Base-by-base conservation (phyloP, 2,797 vertebrate genomes). In the Tenualosa ilisha region DNA sequence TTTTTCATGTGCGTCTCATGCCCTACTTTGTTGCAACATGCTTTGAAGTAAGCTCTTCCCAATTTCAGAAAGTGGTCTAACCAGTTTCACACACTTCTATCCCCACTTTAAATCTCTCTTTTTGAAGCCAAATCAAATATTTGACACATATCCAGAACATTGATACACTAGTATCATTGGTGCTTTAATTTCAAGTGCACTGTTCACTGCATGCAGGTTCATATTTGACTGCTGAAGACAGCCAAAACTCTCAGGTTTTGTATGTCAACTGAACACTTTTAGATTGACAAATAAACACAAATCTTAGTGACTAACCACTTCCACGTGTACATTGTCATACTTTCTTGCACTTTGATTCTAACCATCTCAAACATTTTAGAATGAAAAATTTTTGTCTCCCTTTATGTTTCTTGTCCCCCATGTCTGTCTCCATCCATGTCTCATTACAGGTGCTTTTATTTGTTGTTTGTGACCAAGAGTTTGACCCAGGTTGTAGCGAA, bases 11-110 rank as follows among this genome's bases (percentile, higher is more conserved):
- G 40, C 20, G 72, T 79, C 37, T 79, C 17, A 40, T 22, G 72
- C 37, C 72, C 72, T 79, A 79, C 72, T 79, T 79, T 46, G 72
- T 79, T 46, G 17, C 40, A 79, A 79, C 72, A 79, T 5, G 72
- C 72, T 79, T 79, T 79, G 72, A 79, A 46, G 72, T 43, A 79
- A 37, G 37, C 40, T 79, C 72, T 79, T 43, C 37, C 12, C 37
- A 40, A 40, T 75, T 75, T 75, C 37, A 79, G 6, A 79, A 79
- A 46, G 72, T 79, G 72, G 40, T 79, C 72, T 22, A 79, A 79
- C 72, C 72, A 79, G 72, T 79, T 79, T 79, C 37, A 79, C 46
- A 43, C 72, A 46, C 37, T 37, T 22, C 40, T 17, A n/a, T 7
- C 22, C 6, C 17, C 31, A 9, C 17, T 46, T 79, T 79, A 8